phyloP scores from a whole-genome alignment of 2,888 invertebrate species.

The Muscina levida region DNA sequence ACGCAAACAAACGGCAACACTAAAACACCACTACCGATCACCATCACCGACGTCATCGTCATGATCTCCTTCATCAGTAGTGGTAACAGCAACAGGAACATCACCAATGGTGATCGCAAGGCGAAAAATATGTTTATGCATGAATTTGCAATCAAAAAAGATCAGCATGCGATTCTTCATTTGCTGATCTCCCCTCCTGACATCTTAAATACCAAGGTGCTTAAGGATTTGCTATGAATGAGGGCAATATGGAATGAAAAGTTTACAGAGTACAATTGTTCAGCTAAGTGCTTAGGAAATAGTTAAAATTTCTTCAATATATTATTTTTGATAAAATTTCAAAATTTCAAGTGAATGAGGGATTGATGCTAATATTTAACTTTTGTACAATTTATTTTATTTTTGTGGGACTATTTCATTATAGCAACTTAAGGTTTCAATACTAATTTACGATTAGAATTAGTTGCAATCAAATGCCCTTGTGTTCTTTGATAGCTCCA shows the following conservation, averaged over 20 bases:
- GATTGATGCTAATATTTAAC: too few relatives aligned
- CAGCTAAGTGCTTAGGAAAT: too few relatives aligned
- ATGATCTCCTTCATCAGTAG: slow-evolving; percentile 49
- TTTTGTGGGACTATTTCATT: too few relatives aligned
- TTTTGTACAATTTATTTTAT: too few relatives aligned
- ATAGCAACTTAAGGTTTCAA: too few relatives aligned
- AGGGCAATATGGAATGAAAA: background rate
- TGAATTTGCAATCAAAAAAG: slow-evolving; percentile 61
- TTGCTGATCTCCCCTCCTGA: slow-evolving; percentile 17
- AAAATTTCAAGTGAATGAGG: too few relatives aligned
- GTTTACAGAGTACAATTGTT: too few relatives aligned
- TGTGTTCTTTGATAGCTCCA: too few relatives aligned
- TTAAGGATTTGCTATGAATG: background rate
- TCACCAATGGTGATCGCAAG: slow-evolving; percentile 56
- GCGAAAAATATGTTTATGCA: slow-evolving; percentile 49
- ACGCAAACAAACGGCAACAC: slow-evolving; percentile 47
- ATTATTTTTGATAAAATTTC: too few relatives aligned
- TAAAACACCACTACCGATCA: slow-evolving; percentile 41
- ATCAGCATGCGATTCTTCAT: slow-evolving; percentile 75
- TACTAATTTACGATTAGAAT: too few relatives aligned
- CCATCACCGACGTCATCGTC: slow-evolving; percentile 36
- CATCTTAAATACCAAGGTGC: slow-evolving; percentile 8
- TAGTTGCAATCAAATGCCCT: too few relatives aligned
- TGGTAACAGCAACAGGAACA: slow-evolving; percentile 42
- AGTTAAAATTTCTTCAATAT: too few relatives aligned